Evolutionary conservation across 2,888 invertebrate genomes (phyloP).

Genomic region (Altica lythri): DNA sequence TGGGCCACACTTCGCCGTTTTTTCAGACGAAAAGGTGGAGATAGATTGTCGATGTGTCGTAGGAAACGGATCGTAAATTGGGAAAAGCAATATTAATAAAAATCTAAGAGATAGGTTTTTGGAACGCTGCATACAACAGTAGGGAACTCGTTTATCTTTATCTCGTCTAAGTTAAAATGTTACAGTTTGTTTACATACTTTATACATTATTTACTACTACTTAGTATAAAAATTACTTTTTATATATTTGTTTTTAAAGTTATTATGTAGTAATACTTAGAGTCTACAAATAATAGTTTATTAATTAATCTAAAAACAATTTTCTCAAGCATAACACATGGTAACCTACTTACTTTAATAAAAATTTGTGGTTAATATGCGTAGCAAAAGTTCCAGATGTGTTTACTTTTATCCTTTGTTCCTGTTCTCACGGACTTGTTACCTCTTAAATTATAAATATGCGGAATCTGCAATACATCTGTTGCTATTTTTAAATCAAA

Average conservation of each 20-base stretch:
- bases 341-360: slow-evolving; percentile 28
- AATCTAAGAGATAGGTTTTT: slow-evolving; percentile 28
- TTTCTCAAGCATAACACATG: slow-evolving; percentile 28
- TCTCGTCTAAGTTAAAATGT: slow-evolving; percentile 11
- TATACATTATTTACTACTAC: too few relatives aligned
- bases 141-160: slow-evolving; percentile 10
- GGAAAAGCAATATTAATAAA: slow-evolving; percentile 43
- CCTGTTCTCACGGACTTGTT: slow-evolving; percentile 47
- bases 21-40: slow-evolving; percentile 42
- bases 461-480: slow-evolving; percentile 45
- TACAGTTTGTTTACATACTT: slow-evolving; percentile 16
- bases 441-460: slow-evolving; percentile 41
- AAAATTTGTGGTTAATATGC: slow-evolving; percentile 33
- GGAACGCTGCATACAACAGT: slow-evolving; percentile 6
- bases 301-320: too few relatives aligned
- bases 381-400: slow-evolving; percentile 44
- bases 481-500: slow-evolving; percentile 42
- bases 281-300: too few relatives aligned
- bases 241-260: too few relatives aligned
- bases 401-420: slow-evolving; percentile 44
- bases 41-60: slow-evolving; percentile 46
- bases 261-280: too few relatives aligned
- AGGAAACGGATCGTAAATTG: slow-evolving; percentile 47
- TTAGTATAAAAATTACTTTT: too few relatives aligned
- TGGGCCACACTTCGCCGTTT: slow-evolving; percentile 34